A percentile compares a stretch with the other conserved stretches of the same genome.
Conservation (phyloP, 2,797 vertebrate genomes). For the Dendrocincla fuliginosa region DNA sequence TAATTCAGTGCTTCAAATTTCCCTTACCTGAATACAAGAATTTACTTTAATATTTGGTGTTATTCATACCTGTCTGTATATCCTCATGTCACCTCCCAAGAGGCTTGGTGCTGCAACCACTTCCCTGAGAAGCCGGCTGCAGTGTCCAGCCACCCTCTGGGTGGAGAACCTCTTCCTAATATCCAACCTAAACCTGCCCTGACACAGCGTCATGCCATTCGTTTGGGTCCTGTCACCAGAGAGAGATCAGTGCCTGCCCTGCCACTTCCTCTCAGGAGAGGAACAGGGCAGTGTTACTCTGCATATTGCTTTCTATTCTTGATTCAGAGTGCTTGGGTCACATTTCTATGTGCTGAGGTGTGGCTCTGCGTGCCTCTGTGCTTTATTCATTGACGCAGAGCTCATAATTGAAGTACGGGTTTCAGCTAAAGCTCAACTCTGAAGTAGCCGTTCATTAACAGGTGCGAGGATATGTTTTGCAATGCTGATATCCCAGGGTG, state of each 20-base stretch:
- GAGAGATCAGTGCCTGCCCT: background rate
- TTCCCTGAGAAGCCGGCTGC: background rate
- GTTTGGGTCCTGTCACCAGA: background rate
- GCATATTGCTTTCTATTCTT: background rate
- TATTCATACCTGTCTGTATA: background rate
- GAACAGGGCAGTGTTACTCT: background rate
- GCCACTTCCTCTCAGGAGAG: background rate
- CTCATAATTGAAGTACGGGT: background rate
- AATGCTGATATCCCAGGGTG: background rate
- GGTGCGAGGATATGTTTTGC: background rate
- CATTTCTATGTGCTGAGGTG: background rate
- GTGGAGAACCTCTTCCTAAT: background rate
- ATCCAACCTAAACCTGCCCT: background rate
- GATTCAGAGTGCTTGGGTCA: background rate
- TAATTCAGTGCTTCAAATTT: background rate
- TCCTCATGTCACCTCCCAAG: background rate
- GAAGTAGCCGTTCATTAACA: background rate
- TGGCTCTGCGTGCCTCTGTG: background rate
- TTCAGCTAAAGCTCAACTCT: background rate
- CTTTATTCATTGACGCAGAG: background rate
- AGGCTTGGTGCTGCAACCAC: background rate
- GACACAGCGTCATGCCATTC: rapidly evolving
- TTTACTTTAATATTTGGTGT: background rate
- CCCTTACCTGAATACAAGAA: background rate
- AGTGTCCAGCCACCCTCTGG: background rate